phyloP scores from a whole-genome alignment of 2,113 vertebrate species.

The Sakesphorus luctuosus region DNA sequence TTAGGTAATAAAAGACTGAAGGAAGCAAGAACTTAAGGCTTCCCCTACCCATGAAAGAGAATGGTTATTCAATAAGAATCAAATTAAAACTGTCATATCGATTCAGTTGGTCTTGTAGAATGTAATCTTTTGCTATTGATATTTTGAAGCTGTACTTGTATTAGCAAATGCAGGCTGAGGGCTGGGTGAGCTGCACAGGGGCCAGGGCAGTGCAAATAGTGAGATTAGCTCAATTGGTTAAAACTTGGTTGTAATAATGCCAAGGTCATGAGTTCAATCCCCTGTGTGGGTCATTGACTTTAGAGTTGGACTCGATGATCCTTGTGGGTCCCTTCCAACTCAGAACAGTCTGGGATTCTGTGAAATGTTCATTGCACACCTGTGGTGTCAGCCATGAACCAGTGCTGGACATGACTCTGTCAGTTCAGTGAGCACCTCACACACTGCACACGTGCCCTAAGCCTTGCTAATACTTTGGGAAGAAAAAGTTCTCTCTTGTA shows the following conservation, averaged over 20 bases:
- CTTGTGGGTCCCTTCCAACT: too few relatives aligned
- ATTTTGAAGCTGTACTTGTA: background rate
- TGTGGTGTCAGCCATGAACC: background rate
- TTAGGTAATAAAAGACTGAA: background rate
- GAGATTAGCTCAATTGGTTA: too few relatives aligned
- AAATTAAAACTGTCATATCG: conserved; percentile 3
- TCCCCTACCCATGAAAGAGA: background rate
- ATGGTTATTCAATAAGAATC: background rate
- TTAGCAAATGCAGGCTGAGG: background rate
- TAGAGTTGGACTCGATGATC: too few relatives aligned
- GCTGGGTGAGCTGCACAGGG: background rate
- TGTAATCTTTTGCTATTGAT: background rate
- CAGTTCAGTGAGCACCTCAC: background rate
- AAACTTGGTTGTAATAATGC: too few relatives aligned
- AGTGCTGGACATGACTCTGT: too few relatives aligned
- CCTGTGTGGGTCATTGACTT: too few relatives aligned
- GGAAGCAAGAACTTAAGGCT: background rate
- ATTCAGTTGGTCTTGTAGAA: background rate
- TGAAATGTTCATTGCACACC: background rate
- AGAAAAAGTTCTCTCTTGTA: background rate
- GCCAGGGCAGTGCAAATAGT: background rate
- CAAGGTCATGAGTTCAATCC: too few relatives aligned
- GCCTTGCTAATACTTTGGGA: background rate
- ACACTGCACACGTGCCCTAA: background rate
- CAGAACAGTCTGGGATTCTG: too few relatives aligned